A percentile compares a stretch with the other conserved stretches of the same genome.
phyloP scores from a whole-genome alignment of 2,888 invertebrate species.

The Brachyopa scutellaris region DNA sequence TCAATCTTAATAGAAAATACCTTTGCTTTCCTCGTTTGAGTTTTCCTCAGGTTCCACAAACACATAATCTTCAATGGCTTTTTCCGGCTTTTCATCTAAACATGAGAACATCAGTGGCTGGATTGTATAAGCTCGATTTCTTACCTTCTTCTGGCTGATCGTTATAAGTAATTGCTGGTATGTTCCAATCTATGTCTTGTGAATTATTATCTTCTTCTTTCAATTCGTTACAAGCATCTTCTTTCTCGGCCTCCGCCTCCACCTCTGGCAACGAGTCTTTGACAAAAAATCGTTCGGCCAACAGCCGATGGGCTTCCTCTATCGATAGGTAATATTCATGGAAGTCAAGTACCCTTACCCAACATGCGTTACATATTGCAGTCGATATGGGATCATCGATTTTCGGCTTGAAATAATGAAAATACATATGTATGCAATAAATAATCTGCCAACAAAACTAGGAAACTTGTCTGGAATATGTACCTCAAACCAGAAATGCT shows the following conservation, averaged over 20 bases:
- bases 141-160: slow-evolving; percentile 40
- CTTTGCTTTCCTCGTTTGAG: slow-evolving; percentile 23
- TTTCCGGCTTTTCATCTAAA: slow-evolving; percentile 35
- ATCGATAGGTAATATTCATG: slow-evolving; percentile 79
- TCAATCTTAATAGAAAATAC: slow-evolving; percentile 10
- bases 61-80: not conserved
- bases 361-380: slow-evolving; percentile 78
- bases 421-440: not conserved
- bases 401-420: slow-evolving; percentile 74
- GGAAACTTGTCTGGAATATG: not conserved
- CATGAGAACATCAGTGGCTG: not conserved
- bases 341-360: slow-evolving; percentile 79
- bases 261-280: slow-evolving; percentile 52
- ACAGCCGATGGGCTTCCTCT: slow-evolving; percentile 78
- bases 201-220: slow-evolving; percentile 59
- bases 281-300: slow-evolving; percentile 77
- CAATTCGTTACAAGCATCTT: slow-evolving; percentile 45
- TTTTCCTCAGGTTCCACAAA: not conserved
- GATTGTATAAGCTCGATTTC: not conserved
- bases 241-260: slow-evolving; percentile 23
- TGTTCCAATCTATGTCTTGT: slow-evolving; percentile 53
- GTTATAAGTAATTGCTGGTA: slow-evolving; percentile 19
- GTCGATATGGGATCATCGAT: slow-evolving; percentile 79
- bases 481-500: slow-evolving; percentile 81
- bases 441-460: not conserved